phyloP scores from a whole-genome alignment of 1,140 invertebrate species.

The Zaprionus davidi region DNA sequence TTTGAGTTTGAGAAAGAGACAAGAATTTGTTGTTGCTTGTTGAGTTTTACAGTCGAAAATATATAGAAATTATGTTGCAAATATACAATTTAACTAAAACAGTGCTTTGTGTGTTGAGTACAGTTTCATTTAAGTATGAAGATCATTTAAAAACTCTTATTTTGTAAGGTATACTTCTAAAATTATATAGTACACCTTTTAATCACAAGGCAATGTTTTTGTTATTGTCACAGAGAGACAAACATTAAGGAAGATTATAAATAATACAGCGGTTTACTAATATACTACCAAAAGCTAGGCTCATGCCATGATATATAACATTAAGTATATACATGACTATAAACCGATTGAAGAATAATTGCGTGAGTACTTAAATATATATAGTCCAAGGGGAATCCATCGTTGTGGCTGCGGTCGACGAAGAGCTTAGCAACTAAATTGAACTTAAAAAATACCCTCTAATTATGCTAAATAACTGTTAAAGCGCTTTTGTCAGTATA shows the following conservation, averaged over 20 bases:
- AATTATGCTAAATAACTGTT: slow-evolving; percentile 40
- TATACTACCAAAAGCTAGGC: slow-evolving; percentile 62
- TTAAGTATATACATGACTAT: slow-evolving; percentile 42
- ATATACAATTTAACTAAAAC: slow-evolving; percentile 55
- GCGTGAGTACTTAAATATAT: slow-evolving; percentile 35
- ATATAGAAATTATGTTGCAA: neutral
- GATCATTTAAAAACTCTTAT: too few relatives aligned
- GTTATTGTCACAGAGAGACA: slow-evolving; percentile 49
- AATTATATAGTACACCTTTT: too few relatives aligned
- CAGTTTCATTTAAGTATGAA: too few relatives aligned
- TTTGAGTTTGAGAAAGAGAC: slow-evolving; percentile 68
- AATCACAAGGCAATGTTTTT: slow-evolving; percentile 56
- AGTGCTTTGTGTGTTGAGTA: slow-evolving; percentile 37
- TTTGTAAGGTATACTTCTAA: too few relatives aligned
- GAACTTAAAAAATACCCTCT: slow-evolving; percentile 50
- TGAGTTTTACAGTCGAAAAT: slow-evolving; percentile 58
- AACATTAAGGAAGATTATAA: slow-evolving; percentile 40
- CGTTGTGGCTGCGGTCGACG: slow-evolving; percentile 64
- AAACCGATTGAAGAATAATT: slow-evolving; percentile 50
- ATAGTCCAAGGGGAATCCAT: slow-evolving; percentile 42
- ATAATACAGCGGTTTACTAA: slow-evolving; percentile 62
- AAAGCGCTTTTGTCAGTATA: slow-evolving; percentile 53
- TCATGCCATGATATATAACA: slow-evolving; percentile 39
- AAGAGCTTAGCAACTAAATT: slow-evolving; percentile 37
- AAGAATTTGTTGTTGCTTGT: slow-evolving; percentile 74